Percentiles rank a stretch among this genome's conserved stretches.
Conservation (phyloP, 2,797 vertebrate genomes). For the Muraenolepis orangiensis region DNA sequence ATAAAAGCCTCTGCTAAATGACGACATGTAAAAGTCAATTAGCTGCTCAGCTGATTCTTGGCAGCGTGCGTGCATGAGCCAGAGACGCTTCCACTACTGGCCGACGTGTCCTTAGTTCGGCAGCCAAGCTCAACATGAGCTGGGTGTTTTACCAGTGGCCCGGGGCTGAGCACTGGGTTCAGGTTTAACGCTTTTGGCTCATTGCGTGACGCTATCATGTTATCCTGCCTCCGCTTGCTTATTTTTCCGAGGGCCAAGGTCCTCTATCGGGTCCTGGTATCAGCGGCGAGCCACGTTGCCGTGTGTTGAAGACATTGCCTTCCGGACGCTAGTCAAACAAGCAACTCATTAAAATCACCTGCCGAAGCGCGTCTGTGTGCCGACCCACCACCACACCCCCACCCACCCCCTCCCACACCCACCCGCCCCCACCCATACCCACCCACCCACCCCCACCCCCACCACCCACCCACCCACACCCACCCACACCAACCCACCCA, state of each 20-base stretch:
- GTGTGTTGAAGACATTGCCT: conserved; percentile 26
- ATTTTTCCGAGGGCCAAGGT: background rate
- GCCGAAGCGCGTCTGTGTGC: conserved; percentile 29
- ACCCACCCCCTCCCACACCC: background rate
- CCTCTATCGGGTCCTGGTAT: background rate
- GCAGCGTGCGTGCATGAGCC: no score
- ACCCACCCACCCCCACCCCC: no score
- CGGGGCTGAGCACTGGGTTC: no score
- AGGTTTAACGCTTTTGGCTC: no score
- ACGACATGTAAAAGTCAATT: background rate
- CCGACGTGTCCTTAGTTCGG: no score
- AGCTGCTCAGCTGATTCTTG: no score
- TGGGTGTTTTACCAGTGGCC: background rate
- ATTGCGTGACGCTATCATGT: background rate
- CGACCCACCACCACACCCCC: no score
- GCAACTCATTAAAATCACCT: conserved; percentile 47
- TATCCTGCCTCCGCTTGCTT: conserved; percentile 5
- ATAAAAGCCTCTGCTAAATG: background rate
- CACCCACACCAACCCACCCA: background rate
- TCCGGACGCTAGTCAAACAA: conserved; percentile 50
- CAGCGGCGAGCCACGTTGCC: conserved; percentile 36
- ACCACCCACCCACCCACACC: no score
- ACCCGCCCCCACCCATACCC: no score
- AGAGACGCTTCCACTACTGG: no score
- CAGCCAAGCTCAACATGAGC: no score